phyloP scores from a whole-genome alignment of 2,888 invertebrate genomes.

The Mythimna ferrago region DNA sequence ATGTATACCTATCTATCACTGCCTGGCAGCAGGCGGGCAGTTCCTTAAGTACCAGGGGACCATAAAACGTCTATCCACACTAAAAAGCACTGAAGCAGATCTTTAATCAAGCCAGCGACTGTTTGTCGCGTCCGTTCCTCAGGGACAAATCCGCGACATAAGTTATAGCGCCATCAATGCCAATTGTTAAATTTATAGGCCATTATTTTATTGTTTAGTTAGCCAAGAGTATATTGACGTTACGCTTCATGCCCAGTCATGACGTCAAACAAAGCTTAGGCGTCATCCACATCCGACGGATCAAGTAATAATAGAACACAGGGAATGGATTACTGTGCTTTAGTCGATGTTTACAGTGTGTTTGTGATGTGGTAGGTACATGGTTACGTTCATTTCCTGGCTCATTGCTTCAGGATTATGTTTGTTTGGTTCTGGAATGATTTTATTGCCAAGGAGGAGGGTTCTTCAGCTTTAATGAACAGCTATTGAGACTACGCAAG shows the following conservation, averaged over 20 bases:
- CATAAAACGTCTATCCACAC: slow-evolving; percentile 35
- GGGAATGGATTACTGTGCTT: slow-evolving; percentile 53
- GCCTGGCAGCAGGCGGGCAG: background rate
- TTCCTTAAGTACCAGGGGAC: slow-evolving; percentile 17
- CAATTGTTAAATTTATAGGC: slow-evolving; percentile 66
- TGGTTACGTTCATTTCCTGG: slow-evolving; percentile 21
- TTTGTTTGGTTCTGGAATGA: background rate
- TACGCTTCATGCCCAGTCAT: slow-evolving; percentile 55
- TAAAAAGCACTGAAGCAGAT: slow-evolving; percentile 56
- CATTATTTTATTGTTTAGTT: slow-evolving; percentile 68
- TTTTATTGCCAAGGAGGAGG: background rate
- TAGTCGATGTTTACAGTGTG: slow-evolving; percentile 48
- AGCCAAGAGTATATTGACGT: slow-evolving; percentile 60
- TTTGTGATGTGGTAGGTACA: slow-evolving; percentile 33
- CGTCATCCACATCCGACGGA: slow-evolving; percentile 60
- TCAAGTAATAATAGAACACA: slow-evolving; percentile 66
- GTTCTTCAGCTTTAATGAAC: background rate
- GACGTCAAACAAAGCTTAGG: slow-evolving; percentile 62
- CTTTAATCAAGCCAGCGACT: slow-evolving; percentile 52
- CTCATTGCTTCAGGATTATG: slow-evolving; percentile 10
- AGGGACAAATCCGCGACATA: slow-evolving; percentile 59
- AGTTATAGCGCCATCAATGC: slow-evolving; percentile 63
- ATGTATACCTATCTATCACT: background rate
- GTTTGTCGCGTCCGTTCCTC: slow-evolving; percentile 47
- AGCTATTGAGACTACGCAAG: background rate